Evolutionary conservation across 2,888 invertebrate species (phyloP), one percentile per base, ranked within the genome.

Genomic region (Drepana falcataria): DNA sequence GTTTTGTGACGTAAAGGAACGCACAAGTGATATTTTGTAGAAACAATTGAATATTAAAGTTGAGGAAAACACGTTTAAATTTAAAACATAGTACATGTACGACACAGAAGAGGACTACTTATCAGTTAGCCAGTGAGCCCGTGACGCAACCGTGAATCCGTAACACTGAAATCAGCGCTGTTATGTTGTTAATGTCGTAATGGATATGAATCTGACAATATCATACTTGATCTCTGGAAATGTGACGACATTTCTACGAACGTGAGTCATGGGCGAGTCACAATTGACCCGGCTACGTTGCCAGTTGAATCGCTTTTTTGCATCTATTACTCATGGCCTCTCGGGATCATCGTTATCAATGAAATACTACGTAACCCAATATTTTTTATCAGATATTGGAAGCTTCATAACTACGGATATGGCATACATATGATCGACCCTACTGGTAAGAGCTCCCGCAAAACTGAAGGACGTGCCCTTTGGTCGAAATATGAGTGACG

Each of bases 231-330:
- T 85, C 75, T 73, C 78, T 75, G 81, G 83, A 84, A 84, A 59
- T 81, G 81, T 85, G 87, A 87, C 85, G 82, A 80, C 71, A 80
- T 75, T 85, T 79, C 79, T 76, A 66, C 66, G 77, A 83, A 81
- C 61, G 68, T 87, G 88, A 87, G 60, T 87, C 87, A 88, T 63
- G 52, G 53, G 55, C 55, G 65, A 71, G 65, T 69, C 68, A 71
- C 72, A 72, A 73, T 71, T 77, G 77, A 79, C 80, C 67, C 80
- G 75, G 76, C 75, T 81, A 65, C 71, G 64, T 64, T 60, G 59
- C 56, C 64, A 63, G 70, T 74, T 68, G 71, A 72, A 73, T 69
- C 66, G 64, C 57, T 85, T 85, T 86, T 87, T 85, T 83, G 75
- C 79, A 74, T 71, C 62, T 66, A 48, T 48, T 88, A 88, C 77